A percentile compares a stretch with the other conserved stretches of the same genome.
Evolutionary conservation across 2,113 vertebrate genomes (phyloP).

Genomic region (Bubo bubo): DNA sequence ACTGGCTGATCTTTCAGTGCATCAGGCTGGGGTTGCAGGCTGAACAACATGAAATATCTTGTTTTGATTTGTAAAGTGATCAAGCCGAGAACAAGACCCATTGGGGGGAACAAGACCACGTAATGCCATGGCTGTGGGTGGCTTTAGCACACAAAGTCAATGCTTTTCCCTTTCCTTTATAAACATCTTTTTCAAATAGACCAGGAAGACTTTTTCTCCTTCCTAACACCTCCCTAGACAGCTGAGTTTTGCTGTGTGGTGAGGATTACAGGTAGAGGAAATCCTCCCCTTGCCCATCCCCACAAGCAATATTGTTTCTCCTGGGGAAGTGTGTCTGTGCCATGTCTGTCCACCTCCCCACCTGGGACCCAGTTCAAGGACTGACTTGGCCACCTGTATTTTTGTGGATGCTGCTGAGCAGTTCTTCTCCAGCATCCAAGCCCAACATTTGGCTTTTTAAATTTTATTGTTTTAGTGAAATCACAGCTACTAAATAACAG

Average conservation of each 20-base stretch:
- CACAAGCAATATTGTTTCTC: not conserved
- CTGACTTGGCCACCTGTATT: not conserved
- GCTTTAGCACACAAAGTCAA: not conserved
- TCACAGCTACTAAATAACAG: not conserved
- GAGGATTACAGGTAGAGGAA: not conserved
- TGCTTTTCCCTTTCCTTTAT: not conserved
- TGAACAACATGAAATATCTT: not conserved
- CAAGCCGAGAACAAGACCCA: not conserved
- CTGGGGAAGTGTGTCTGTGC: not conserved
- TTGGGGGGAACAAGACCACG: fast-evolving
- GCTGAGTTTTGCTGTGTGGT: not conserved
- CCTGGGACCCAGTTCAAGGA: not conserved
- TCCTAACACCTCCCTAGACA: not conserved
- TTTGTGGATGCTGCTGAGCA: not conserved
- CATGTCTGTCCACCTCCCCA: not conserved
- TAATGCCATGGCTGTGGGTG: fast-evolving
- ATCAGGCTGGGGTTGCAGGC: not conserved
- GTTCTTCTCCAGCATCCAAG: not conserved
- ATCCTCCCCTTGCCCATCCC: not conserved
- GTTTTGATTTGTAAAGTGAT: not conserved
- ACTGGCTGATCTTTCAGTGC: not conserved
- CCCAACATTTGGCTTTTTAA: not conserved
- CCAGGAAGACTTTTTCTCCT: not conserved
- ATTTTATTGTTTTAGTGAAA: not conserved
- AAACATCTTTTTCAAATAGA: not conserved